A percentile compares a stretch with the other conserved stretches of the same genome.
Conservation (phyloP, 2,113 vertebrate species). For the Camelus bactrianus region DNA sequence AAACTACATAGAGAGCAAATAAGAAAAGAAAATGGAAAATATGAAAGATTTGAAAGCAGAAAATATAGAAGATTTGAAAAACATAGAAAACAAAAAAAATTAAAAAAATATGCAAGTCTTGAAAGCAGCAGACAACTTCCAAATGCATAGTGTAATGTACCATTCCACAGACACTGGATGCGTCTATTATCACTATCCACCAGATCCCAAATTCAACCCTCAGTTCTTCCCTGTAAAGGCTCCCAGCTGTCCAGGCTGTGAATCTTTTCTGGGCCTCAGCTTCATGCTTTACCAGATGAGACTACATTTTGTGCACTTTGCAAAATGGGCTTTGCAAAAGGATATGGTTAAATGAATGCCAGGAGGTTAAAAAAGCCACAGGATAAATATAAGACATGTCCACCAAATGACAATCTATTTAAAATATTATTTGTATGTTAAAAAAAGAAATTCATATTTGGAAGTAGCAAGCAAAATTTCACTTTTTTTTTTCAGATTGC, state of each 20-base stretch:
- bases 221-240: not conserved
- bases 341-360: not conserved
- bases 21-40: not conserved
- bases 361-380: not conserved
- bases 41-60: not conserved
- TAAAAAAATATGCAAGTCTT: not conserved
- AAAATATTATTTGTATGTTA: not conserved
- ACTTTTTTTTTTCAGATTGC: not conserved
- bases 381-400: not conserved
- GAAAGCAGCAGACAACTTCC: not conserved
- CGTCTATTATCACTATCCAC: not conserved
- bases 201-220: not conserved
- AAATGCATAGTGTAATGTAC: not conserved
- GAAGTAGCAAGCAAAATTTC: not conserved
- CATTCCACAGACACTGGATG: not conserved
- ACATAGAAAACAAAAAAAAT: not conserved
- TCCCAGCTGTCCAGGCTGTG: not conserved
- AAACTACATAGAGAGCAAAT: not conserved
- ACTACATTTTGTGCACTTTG: not conserved
- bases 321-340: not conserved
- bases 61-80: not conserved
- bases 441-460: not conserved
- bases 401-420: not conserved
- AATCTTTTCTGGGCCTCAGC: not conserved
- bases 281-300: not conserved